Evolutionary conservation across 2,888 invertebrate genomes (phyloP), one percentile per base, ranked within the genome.

Genomic region (Erynnis tages): DNA sequence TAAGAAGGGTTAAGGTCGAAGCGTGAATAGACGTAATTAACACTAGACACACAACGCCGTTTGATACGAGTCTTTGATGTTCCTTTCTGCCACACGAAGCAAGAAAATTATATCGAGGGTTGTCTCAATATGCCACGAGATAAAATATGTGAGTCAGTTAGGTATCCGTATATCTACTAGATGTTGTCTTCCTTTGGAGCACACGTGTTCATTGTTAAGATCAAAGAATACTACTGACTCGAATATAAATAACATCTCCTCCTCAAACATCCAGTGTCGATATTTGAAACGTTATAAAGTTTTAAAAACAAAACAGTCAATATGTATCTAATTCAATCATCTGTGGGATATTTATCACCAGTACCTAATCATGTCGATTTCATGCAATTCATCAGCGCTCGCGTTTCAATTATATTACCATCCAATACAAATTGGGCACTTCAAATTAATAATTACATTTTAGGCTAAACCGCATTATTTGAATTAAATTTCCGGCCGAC

Each of bases 81-180:
- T 11, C 17, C 29, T 47, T 47, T 38, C 29, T 47, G 29, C 17
- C 16, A 46, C 27, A 46, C 29, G 17, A 29, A 46, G 34, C 46
- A 6, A 1, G 25, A 32, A 46, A 46, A 45, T 45, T 13, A 25
- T 4, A 23, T 17, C 4, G 16, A 16, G 25, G 35, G 27, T 8
- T 35, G 30, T 11, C 35, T 34, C n/a, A 27, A n/a, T 40, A 27
- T 40, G 27, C 14, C 13, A 13, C 27, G 11, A 13, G 1, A 23
- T 14, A 5, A 11, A 2, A 11, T 8, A 27, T 27, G 5, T 21
- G 21, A 17, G 35, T 10, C 17, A 35, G 35, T 16, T 29, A 6
- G 4, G 21, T 21, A 6, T 4, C 21, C 4, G 21, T 21, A 21
- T 6, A 21, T 6, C 6, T 21, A 6, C 21, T 3, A 21, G 21